Evolutionary conservation across 2,113 vertebrate species (phyloP).

Genomic region (Vidua chalybeata): DNA sequence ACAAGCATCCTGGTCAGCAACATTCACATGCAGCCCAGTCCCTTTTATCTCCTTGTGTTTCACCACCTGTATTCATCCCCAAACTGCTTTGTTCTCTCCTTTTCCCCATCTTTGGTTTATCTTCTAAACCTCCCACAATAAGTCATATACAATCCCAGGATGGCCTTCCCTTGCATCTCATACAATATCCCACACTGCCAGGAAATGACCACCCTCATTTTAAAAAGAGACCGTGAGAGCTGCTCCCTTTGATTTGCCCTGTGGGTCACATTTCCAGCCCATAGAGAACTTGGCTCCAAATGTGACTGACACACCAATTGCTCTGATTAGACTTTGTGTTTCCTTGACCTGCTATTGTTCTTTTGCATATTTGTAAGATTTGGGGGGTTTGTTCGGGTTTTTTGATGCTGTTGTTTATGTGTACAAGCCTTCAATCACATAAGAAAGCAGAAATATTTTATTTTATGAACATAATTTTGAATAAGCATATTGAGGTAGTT

Average conservation of each 20-base stretch:
- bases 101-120: background rate
- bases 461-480: background rate
- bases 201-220: background rate
- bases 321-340: background rate
- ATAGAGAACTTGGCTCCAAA: background rate
- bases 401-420: background rate
- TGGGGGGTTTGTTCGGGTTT: accelerated
- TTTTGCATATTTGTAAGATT: accelerated
- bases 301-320: background rate
- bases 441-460: background rate
- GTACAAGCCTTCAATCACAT: background rate
- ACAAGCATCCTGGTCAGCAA: background rate
- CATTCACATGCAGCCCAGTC: background rate
- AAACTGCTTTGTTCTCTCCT: background rate
- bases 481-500: background rate
- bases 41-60: background rate
- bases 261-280: background rate
- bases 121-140: background rate
- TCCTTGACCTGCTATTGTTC: background rate
- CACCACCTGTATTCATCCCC: background rate
- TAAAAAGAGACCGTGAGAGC: background rate
- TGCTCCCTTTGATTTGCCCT: background rate
- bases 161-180: background rate
- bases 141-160: background rate
- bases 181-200: background rate